Evolutionary conservation across 1,140 invertebrate species (phyloP), one percentile per base, ranked within the genome.

Genomic region (Bactericera cockerelli): DNA sequence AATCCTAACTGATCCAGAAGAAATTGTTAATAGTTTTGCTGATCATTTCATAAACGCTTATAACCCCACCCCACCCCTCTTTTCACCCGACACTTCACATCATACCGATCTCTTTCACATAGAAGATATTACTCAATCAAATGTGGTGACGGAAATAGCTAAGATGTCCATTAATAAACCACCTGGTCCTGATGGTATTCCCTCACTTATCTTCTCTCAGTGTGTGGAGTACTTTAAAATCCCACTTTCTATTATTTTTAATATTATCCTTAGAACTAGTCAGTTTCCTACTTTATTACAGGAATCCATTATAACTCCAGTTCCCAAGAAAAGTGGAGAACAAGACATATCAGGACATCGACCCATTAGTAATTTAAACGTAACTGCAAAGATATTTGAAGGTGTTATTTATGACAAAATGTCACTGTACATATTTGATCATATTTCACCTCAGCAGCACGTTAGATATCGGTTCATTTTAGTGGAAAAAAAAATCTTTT

Each of bases 361-460:
- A n/a, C n/a, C n/a, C n/a, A n/a, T n/a, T n/a, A n/a, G n/a, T n/a
- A n/a, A n/a, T n/a, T n/a, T n/a, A n/a, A n/a, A n/a, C n/a, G n/a
- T n/a, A n/a, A n/a, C n/a, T n/a, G n/a, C n/a, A n/a, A n/a, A n/a
- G n/a, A n/a, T n/a, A n/a, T n/a, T n/a, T n/a, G n/a, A n/a, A n/a
- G n/a, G n/a, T n/a, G n/a, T n/a, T n/a, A n/a, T n/a, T n/a, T n/a
- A n/a, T n/a, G n/a, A n/a, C n/a, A n/a, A n/a, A n/a, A n/a, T n/a
- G n/a, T 36, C 33, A 36, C 16, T 16, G 10, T 36, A 16, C 21
- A 54, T 54, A n/a, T 54, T 54, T 54, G 53, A 6, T 11, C 21
- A n/a, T 54, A 54, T 54, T 54, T 54, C 53, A 54, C 21, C 21
- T 14, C 21, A 54, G 53, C 53, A 54, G 22, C 14, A 54, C 22